Conservation (phyloP, 2,797 vertebrate genomes). For the Oryzias dopingdopingensis region DNA sequence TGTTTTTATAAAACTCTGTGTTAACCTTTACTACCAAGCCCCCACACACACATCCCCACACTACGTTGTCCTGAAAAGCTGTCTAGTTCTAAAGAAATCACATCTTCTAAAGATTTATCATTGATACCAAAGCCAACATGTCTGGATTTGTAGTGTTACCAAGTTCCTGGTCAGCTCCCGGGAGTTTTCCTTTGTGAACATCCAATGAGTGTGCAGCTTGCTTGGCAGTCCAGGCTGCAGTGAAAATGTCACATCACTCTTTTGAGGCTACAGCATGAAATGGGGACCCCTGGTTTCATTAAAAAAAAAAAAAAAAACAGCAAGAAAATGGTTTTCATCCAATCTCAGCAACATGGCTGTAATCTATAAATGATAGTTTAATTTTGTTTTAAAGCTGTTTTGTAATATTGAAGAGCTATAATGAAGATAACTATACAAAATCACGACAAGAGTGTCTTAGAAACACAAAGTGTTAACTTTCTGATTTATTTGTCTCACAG, state of each 20-base stretch:
- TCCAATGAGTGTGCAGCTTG: conserved; percentile 4
- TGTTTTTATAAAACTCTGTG: background rate
- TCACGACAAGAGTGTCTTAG: background rate
- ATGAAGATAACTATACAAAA: background rate
- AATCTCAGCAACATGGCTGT: background rate
- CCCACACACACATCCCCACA: background rate
- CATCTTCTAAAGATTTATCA: background rate
- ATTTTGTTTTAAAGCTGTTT: conserved; percentile 23
- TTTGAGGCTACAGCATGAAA: background rate
- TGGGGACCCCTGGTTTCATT: background rate
- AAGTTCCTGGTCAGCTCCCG: conserved; percentile 2
- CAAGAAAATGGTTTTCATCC: conserved; percentile 31
- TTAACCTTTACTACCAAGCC: conserved; percentile 5
- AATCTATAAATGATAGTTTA: conserved; percentile 23
- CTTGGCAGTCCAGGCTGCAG: background rate
- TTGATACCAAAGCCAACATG: conserved; percentile 7
- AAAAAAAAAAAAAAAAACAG: background rate
- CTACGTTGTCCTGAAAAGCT: background rate
- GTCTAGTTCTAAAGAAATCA: background rate
- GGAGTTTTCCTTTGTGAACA: conserved; percentile 6
- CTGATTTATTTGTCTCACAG: conserved; percentile 26
- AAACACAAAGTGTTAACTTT: background rate
- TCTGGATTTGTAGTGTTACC: background rate
- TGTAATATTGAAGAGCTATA: conserved; percentile 40
- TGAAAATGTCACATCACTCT: conserved; percentile 25